Evolutionary conservation across 92 coral and sea anemone genomes (phyloP).

Genomic region (Hydrozoanthus gracilis): DNA sequence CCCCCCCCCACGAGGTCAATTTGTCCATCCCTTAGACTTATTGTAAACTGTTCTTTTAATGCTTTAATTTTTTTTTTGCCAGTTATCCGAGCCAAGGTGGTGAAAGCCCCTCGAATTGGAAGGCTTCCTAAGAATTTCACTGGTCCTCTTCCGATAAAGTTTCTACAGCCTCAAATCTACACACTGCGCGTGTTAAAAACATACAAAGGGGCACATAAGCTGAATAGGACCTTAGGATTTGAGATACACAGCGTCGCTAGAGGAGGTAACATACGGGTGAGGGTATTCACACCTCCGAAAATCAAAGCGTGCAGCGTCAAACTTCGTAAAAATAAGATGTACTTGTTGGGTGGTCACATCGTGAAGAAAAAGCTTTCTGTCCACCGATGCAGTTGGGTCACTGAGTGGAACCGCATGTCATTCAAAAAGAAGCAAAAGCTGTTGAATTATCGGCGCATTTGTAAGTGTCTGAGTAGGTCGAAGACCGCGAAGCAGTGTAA

Average conservation of each 20-base stretch:
- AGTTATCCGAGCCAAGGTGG: slow-evolving; percentile 45
- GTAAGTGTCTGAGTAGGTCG: slow-evolving; percentile 12
- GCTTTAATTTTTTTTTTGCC: background rate
- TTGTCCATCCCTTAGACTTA: background rate
- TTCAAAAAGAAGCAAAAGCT: slow-evolving; percentile 1
- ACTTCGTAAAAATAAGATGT: slow-evolving; percentile 3
- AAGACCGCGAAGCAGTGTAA: slow-evolving; percentile 23
- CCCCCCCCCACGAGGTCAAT: no score
- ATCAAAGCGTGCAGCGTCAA: slow-evolving; percentile 20
- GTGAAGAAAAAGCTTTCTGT: slow-evolving; percentile 17
- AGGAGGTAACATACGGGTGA: slow-evolving; percentile 26
- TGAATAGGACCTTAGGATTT: slow-evolving; percentile 31
- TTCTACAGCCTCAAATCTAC: slow-evolving; percentile 19
- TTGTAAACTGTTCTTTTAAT: background rate
- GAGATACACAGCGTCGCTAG: slow-evolving; percentile 9
- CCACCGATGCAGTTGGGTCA: slow-evolving; percentile 17
- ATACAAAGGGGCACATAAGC: slow-evolving; percentile 26
- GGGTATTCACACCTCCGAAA: slow-evolving; percentile 23
- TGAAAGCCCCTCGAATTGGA: slow-evolving; percentile 11
- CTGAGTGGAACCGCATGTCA: slow-evolving; percentile 8
- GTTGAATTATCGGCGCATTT: slow-evolving; percentile 16
- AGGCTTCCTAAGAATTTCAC: slow-evolving; percentile 7
- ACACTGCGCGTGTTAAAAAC: slow-evolving; percentile 34
- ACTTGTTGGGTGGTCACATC: slow-evolving; percentile 20
- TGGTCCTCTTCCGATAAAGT: slow-evolving; percentile 5